phyloP scores from a whole-genome alignment of 2,888 invertebrate species.

The Cancer borealis region DNA sequence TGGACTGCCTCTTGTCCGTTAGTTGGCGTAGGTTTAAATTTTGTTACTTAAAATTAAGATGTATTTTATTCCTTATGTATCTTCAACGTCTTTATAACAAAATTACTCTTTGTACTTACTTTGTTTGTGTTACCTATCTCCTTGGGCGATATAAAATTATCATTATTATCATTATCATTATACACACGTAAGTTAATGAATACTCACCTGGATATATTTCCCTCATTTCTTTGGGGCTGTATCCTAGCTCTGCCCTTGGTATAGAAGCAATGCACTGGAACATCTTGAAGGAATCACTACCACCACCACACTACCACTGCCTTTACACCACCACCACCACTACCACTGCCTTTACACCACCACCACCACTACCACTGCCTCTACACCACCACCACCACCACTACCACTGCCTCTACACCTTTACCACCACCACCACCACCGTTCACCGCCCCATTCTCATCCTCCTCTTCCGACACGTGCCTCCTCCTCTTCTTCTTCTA shows the following conservation, averaged over 20 bases:
- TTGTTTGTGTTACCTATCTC: too few relatives aligned
- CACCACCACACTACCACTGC: not conserved
- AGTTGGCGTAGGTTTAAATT: too few relatives aligned
- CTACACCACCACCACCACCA: not conserved
- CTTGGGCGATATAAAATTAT: too few relatives aligned
- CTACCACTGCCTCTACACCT: too few relatives aligned
- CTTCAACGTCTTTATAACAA: too few relatives aligned
- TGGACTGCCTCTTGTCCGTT: too few relatives aligned
- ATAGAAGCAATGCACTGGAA: not conserved
- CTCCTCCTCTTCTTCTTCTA: too few relatives aligned
- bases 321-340: not conserved
- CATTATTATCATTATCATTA: too few relatives aligned
- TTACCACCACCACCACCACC: not conserved
- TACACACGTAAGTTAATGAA: not conserved
- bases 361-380: not conserved
- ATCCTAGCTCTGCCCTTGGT: not conserved
- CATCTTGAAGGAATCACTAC: not conserved
- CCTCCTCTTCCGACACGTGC: not conserved
- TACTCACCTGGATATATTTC: conserved; percentile 5
- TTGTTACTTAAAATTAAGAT: too few relatives aligned
- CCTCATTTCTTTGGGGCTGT: not conserved
- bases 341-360: too few relatives aligned
- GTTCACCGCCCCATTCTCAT: not conserved
- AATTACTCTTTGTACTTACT: too few relatives aligned
- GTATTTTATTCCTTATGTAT: too few relatives aligned